Base-by-base conservation (phyloP, 1,140 invertebrate genomes). In the Bombus terrestris region DNA sequence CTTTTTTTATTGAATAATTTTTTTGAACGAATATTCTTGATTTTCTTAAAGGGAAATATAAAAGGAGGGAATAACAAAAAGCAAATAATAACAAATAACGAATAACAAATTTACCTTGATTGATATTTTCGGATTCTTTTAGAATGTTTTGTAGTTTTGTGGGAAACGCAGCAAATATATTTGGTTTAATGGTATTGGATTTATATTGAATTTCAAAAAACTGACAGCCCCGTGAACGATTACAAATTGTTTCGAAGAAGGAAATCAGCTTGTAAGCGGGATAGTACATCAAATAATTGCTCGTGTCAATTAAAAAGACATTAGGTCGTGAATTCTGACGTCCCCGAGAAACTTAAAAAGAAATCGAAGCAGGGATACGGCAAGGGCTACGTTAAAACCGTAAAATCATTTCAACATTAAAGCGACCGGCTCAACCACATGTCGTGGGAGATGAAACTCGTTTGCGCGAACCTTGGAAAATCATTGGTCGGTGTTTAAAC, bases 401-500 rank as follows among this genome's bases (percentile, higher is more conserved):
- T 86, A 12, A 13, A 66, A 86, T 47, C 39, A 39, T 37, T n/a
- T 62, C 9, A 37, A 28, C 66, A 28, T 82, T 69, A 64, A 35
- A 66, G 68, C 64, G 43, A 13, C 22, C 6, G 8, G 22, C 76
- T 81, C 43, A 62, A 41, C 88, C 89, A 86, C 75, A 89, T 90
- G 85, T 78, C 68, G 88, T 37, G 69, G 66, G 68, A 64, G 47
- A 35, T 12, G 62, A 41, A 85, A 69, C 71, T 28, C 25, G 41
- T 79, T 81, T 66, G 39, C 15, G 68, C n/a, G 22, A 77, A 77
- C 41, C 2, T 66, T 41, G 62, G 74, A 81, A 90, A 92, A 90
- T 92, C 91, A 86, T 68, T 68, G 84, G 53, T 74, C 47, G 43
- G 62, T 66, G 71, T 85, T 71, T 73, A 69, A 43, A 35, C 69